These are phyloP conservation scores for Psophia crepitans DNA, from an alignment of 2,113 vertebrate genomes.

Conservation along the genomic window DNA sequence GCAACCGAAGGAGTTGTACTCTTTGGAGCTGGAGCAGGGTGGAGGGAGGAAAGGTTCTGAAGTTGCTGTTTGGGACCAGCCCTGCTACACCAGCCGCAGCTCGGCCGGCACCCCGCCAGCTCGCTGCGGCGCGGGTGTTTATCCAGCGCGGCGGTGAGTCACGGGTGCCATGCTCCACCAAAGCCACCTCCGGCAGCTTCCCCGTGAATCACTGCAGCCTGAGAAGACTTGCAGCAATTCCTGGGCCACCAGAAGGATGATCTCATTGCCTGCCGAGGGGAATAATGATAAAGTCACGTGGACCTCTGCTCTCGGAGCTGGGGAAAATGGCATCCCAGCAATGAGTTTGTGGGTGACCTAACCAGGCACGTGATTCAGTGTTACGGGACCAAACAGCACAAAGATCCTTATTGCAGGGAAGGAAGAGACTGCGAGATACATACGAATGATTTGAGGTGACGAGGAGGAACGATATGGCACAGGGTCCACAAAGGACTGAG, in stretches of 20 bases:
- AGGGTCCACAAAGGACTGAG: neutral
- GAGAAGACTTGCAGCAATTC: constrained; percentile 47
- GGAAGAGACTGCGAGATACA: neutral
- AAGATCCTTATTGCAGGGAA: neutral
- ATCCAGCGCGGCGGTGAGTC: neutral
- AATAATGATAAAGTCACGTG: constrained; percentile 3
- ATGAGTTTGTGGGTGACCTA: neutral
- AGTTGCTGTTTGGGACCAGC: neutral
- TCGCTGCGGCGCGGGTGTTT: neutral
- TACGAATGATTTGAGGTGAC: neutral
- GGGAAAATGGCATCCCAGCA: neutral
- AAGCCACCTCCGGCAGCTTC: constrained; percentile 43
- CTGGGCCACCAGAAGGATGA: constrained; percentile 45
- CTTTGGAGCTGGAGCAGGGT: neutral
- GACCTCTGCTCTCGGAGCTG: neutral
- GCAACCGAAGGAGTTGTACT: neutral
- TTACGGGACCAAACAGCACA: neutral
- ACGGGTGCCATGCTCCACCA: constrained; percentile 37
- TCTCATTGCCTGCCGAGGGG: neutral
- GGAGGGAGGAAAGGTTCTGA: neutral
- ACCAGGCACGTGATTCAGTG: neutral
- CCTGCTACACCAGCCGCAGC: neutral
- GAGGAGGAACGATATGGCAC: neutral
- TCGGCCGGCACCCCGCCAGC: neutral
- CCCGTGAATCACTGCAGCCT: constrained; percentile 36